These are phyloP conservation scores for Physeter macrocephalus DNA, from an alignment of 2,113 vertebrate species.

Conservation along the genomic window DNA sequence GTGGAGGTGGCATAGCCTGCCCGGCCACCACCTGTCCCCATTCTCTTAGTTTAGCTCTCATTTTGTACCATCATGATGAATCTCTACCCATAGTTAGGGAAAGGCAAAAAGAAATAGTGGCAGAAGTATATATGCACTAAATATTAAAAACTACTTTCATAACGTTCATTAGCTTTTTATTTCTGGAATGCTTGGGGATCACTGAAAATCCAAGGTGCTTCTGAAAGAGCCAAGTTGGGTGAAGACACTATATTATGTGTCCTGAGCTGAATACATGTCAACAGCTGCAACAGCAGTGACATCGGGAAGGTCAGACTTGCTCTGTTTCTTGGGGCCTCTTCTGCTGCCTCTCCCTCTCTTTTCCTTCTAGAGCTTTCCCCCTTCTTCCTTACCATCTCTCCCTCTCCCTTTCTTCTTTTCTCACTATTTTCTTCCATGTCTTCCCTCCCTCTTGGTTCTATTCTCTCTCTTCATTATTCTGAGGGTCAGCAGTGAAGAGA, in stretches of 20 bases:
- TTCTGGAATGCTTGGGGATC: constrained; percentile 70
- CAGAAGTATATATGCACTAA: constrained; percentile 44
- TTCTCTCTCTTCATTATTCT: background rate
- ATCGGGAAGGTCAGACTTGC: constrained; percentile 66
- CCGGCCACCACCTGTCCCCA: background rate
- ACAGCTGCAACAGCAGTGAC: background rate
- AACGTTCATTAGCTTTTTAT: constrained; percentile 70
- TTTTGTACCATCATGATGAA: constrained; percentile 2
- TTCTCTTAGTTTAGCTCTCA: constrained; percentile 45
- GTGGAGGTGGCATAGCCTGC: background rate
- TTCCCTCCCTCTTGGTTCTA: background rate
- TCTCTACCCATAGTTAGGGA: background rate
- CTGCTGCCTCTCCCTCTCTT: background rate
- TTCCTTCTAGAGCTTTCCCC: background rate
- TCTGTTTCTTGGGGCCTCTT: constrained; percentile 70
- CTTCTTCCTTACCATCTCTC: background rate
- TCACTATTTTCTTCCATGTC: background rate
- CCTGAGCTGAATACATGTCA: constrained; percentile 40
- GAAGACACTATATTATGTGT: constrained; percentile 45
- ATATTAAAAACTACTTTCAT: constrained; percentile 51
- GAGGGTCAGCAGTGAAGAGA: constrained; percentile 64
- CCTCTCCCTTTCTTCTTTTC: background rate
- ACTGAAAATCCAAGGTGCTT: constrained; percentile 70
- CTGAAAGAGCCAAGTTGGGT: constrained; percentile 56
- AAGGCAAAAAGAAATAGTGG: constrained; percentile 19